These are phyloP conservation scores for Cheiracanthium punctorium DNA, from an alignment of 2,888 invertebrate genomes.

Conservation along the genomic window DNA sequence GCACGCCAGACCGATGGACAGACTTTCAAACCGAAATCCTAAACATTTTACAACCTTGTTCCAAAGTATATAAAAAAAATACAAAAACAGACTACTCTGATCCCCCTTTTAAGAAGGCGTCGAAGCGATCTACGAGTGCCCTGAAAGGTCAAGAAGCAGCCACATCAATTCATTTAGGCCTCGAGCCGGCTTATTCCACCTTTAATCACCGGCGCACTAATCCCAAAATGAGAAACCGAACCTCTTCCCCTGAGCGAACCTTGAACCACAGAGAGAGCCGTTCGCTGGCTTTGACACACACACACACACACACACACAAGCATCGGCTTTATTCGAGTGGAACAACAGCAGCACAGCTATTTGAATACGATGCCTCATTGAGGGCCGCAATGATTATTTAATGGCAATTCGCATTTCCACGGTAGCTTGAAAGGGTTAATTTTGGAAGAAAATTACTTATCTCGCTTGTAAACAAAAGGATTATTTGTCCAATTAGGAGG, in stretches of 20 bases:
- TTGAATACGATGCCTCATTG: not conserved
- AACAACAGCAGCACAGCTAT: too few relatives aligned
- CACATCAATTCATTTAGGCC: not conserved
- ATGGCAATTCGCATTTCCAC: not conserved
- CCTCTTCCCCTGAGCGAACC: too few relatives aligned
- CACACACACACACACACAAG: too few relatives aligned
- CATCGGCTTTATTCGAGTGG: not conserved
- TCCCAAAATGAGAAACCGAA: too few relatives aligned
- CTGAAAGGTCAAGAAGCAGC: not conserved
- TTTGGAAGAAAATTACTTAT: not conserved
- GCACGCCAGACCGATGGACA: too few relatives aligned
- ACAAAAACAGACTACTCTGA: not conserved
- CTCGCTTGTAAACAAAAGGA: slow-evolving; percentile 8
- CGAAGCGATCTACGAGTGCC: not conserved
- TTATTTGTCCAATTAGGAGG: not conserved
- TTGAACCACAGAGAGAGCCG: too few relatives aligned
- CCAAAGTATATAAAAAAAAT: too few relatives aligned
- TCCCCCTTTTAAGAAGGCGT: not conserved
- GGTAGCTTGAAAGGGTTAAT: not conserved
- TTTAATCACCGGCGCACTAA: not conserved
- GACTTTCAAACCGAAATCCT: too few relatives aligned
- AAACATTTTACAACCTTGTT: too few relatives aligned
- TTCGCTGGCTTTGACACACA: not conserved
- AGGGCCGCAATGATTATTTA: not conserved
- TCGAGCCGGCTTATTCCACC: not conserved